Base-by-base conservation (phyloP, 2,113 vertebrate species). In the Actenoides lindsayi region DNA sequence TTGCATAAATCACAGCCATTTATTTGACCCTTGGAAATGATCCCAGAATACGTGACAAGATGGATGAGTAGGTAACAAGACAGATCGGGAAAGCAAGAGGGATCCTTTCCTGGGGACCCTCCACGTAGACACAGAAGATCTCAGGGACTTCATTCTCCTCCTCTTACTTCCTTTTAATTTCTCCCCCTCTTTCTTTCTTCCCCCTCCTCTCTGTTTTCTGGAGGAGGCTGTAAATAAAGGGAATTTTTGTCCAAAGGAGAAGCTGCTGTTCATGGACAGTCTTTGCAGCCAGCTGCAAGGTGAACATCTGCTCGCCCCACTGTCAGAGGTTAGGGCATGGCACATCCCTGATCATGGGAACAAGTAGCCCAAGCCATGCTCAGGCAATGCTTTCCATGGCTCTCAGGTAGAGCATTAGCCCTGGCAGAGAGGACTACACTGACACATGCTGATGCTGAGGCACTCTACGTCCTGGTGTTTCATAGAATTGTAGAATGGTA, bases 11-110 rank as follows among this genome's bases (percentile, higher is more conserved):
- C 83, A 91, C 69, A 92, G 51, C 70, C 92, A 74, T 92, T 87
- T 77, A 62, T 90, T 83, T 93, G 91, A 94, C 95, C 96, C 94
- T 92, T 96, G 96, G 96, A 96, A 94, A 84, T 59, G 89, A 94
- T 96, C 93, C 96, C 95, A 93, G 96, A 92, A 53, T 85, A 63
- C 0, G 1, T 73, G 64, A 87, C 75, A 85, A 62, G 90, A 90
- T 83, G 90, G 90, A 92, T 91, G 88, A 88, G 88, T 39, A 75
- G 83, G 83, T 94, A 91, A 89, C 83, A 73, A 94, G 91, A 51
- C 37, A 88, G 81, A 77, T 77, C 81, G 85, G 85, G 95, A 73
- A 84, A 90, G 78, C 48, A 64, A 88, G 88, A 87, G 59, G 57
- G 53, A 31, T 88, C 68, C 68, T 87, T 60, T 91, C 87, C 79